These are phyloP conservation scores for cattle (Bos taurus) DNA, from an alignment of 2,113 vertebrate genomes.

Conservation along the genomic window ARS-UCD2.0 NC_037348.1:65459501-65460000, in stretches of 20 bases:
- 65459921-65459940: neutral
- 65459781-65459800: conserved; percentile 83
- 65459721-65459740: conserved; percentile 69
- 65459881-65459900: neutral
- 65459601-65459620: conserved; percentile 58
- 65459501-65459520: conserved; percentile 95
- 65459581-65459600: conserved; percentile 59
- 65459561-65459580: conserved; percentile 55
- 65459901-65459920: neutral
- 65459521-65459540: conserved; percentile 85
- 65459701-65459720: conserved; percentile 58
- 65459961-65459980: conserved; percentile 66
- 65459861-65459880: neutral
- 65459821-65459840: neutral
- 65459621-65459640: conserved; percentile 48
- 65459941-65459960: neutral
- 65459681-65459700: conserved; percentile 14
- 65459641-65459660: conserved; percentile 25
- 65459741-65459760: conserved; percentile 77
- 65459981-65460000: conserved; percentile 26
- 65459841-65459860: neutral
- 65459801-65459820: conserved; percentile 76
- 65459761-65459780: conserved; percentile 78
- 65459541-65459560: conserved; percentile 73
- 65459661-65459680: conserved; percentile 37